Conservation (phyloP, 1,140 invertebrate genomes). For the Pseudomyrmex cubaensis region DNA sequence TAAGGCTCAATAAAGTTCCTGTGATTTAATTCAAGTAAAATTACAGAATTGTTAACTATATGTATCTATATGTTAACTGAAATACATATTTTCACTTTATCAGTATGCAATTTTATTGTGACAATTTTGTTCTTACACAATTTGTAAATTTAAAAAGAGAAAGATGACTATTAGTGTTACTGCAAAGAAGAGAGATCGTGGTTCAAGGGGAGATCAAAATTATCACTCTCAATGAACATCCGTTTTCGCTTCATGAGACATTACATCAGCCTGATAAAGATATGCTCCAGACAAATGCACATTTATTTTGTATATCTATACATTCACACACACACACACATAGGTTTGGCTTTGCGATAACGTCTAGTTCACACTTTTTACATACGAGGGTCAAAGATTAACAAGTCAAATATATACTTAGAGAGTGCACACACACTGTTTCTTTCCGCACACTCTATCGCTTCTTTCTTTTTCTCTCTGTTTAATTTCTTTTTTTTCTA, state of each 20-base stretch:
- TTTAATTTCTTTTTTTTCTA: too few species aligned
- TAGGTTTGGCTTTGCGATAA: slow-evolving; percentile 16
- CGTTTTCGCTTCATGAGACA: neutral
- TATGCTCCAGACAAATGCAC: slow-evolving; percentile 2
- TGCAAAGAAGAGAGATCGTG: slow-evolving; percentile 12
- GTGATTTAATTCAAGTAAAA: too few species aligned
- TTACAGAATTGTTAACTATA: too few species aligned
- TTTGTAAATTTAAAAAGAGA: neutral
- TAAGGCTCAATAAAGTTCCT: too few species aligned
- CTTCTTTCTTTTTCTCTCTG: too few species aligned
- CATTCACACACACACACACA: neutral
- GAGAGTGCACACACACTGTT: slow-evolving; percentile 1
- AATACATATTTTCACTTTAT: too few species aligned
- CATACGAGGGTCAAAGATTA: slow-evolving; percentile 14
- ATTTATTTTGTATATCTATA: neutral
- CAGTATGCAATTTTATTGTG: neutral
- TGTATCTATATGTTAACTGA: too few species aligned
- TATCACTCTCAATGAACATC: slow-evolving; percentile 42
- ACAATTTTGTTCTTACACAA: neutral
- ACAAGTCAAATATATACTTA: neutral
- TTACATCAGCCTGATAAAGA: slow-evolving; percentile 55
- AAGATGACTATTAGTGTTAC: neutral
- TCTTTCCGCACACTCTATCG: neutral
- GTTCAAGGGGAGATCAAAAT: slow-evolving; percentile 58
- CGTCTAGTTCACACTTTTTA: slow-evolving; percentile 19